Percentiles rank a stretch among this genome's conserved stretches.
These are phyloP conservation scores for Sebastes iracundus DNA, from an alignment of 2,797 vertebrate species.

Conservation along the genomic window DNA sequence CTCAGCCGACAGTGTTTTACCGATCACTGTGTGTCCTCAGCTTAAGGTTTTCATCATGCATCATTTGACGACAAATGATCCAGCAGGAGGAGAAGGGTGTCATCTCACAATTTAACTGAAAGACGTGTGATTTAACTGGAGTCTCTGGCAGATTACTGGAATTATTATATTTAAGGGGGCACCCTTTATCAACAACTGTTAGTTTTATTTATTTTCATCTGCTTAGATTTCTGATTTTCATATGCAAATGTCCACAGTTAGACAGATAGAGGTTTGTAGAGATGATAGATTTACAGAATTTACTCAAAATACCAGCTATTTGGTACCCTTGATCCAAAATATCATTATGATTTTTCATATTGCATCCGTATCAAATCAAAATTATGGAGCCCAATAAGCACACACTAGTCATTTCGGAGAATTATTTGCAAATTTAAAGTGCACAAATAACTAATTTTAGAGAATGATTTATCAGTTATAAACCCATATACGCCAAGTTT, in stretches of 20 bases:
- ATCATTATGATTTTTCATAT: too few relatives aligned
- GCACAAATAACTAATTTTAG: background rate
- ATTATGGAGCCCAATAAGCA: background rate
- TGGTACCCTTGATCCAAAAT: background rate
- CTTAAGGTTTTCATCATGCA: slow-evolving; percentile 15
- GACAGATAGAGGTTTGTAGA: background rate
- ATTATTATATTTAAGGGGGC: background rate
- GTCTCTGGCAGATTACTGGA: background rate
- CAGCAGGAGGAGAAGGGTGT: background rate
- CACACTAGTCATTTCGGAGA: background rate
- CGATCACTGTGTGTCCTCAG: background rate
- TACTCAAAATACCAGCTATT: background rate
- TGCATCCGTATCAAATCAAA: background rate
- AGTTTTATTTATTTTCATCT: background rate
- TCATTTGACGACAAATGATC: slow-evolving; percentile 53
- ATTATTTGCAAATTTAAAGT: background rate
- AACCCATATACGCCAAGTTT: background rate
- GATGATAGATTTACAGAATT: too few relatives aligned
- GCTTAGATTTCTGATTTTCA: background rate
- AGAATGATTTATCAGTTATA: background rate
- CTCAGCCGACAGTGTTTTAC: slow-evolving; percentile 15
- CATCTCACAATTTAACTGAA: background rate
- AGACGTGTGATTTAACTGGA: background rate
- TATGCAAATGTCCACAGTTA: background rate
- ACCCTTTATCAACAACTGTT: background rate